Base-by-base conservation (phyloP, 2,797 vertebrate species). In the Rhodeus uyekii region DNA sequence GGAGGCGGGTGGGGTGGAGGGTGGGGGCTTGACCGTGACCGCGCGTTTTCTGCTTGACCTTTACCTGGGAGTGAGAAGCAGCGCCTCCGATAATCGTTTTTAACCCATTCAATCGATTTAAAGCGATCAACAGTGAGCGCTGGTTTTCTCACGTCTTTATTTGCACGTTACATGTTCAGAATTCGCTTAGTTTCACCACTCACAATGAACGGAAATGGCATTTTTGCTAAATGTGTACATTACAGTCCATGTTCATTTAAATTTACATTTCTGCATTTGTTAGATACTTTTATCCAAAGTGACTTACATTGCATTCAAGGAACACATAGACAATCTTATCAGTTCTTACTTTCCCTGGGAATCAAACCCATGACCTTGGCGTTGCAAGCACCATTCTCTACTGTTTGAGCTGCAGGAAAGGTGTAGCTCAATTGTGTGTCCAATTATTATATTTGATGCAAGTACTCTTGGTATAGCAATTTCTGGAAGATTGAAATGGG, bases 41-140 rank as follows among this genome's bases (percentile, higher is more conserved):
- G 39, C 29, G 38, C 16, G 16, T 68, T 76, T 84, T 77, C 46
- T 46, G 75, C 78, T 58, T 84, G 80, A 87, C 80, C 76, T 71
- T 55, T 65, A 76, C 78, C 76, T 84, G 80, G 34, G 53, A 53
- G 19, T 71, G 73, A 39, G 24, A 74, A 6, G 8, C 16, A 19
- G 32, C 29, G 8, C 39, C 14, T 1, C 6, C 5, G 29, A 3
- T 68, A 60, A 27, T 13, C 29, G 19, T 10, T 60, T 58, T 32
- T 58, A 60, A 63, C 22, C 19, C 8, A 53, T 74, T 65, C 13
- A 55, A 18, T 39, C 63, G 67, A 83, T 86, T 78, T 78, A 61
- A 38, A 32, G 24, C 38, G 68, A 80, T 80, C 42, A 68, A 18
- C 46, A 42, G 27, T 18, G 29, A 10, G 50, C 29, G 76, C 48